Conservation (phyloP, 1,140 invertebrate species). For the Monochamus saltuarius region DNA sequence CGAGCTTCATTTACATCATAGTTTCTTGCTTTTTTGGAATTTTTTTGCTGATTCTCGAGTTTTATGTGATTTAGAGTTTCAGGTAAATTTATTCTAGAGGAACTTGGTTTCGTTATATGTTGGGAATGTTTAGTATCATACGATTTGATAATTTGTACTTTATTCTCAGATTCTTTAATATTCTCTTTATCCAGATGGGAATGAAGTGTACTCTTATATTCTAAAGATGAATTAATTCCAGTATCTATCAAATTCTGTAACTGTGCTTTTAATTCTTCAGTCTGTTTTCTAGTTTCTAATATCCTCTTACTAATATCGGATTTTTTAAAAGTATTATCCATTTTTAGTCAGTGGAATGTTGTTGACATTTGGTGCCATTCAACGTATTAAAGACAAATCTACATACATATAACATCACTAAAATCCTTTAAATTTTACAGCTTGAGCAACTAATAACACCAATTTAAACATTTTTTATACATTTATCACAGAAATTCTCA, state of each 20-base stretch:
- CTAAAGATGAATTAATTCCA: conserved; percentile 11
- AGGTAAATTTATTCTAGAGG: neutral
- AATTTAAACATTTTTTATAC: too few relatives aligned
- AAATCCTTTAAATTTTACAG: too few relatives aligned
- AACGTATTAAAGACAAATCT: too few relatives aligned
- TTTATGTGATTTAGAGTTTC: neutral
- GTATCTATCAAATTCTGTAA: conserved; percentile 25
- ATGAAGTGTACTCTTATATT: neutral
- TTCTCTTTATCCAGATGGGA: neutral
- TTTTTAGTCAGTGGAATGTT: neutral
- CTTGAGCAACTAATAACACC: too few relatives aligned
- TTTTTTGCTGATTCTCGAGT: conserved; percentile 1
- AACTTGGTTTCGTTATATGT: conserved; percentile 13
- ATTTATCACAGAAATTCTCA: too few relatives aligned
- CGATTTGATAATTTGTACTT: conserved; percentile 29
- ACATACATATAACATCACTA: too few relatives aligned
- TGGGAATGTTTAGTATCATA: conserved; percentile 27
- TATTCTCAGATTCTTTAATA: conserved; percentile 14
- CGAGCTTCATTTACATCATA: conserved; percentile 42
- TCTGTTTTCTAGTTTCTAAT: conserved; percentile 27
- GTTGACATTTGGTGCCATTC: too few relatives aligned
- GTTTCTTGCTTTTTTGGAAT: conserved; percentile 33
- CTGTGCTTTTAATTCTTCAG: conserved; percentile 29
- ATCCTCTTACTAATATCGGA: conserved; percentile 23
- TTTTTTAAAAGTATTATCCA: conserved; percentile 6